These are phyloP conservation scores for Chromobotia macracanthus DNA, from an alignment of 2,797 vertebrate species.

Conservation along the genomic window DNA sequence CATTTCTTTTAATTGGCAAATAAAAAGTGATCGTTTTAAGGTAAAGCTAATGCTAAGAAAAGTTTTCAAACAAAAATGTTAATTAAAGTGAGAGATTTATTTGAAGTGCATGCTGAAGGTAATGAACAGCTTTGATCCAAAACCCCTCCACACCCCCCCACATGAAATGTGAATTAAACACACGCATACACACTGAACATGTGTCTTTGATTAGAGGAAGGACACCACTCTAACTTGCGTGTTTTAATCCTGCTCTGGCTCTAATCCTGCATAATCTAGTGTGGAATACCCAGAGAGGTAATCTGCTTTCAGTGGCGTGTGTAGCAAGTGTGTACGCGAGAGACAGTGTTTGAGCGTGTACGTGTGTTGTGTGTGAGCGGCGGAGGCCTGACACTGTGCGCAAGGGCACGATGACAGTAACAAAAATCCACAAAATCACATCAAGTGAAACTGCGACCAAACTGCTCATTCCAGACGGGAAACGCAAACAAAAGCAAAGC, in stretches of 20 bases:
- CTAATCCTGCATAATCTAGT: conserved; percentile 62
- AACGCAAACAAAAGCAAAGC: neutral
- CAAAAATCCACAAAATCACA: conserved; percentile 40
- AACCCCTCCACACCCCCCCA: neutral
- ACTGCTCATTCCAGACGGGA: conserved; percentile 22
- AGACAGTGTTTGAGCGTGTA: conserved; percentile 31
- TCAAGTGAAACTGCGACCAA: conserved; percentile 43
- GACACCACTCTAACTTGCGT: conserved; percentile 54
- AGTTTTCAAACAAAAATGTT: neutral
- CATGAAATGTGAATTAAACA: conserved; percentile 22
- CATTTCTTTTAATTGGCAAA: neutral
- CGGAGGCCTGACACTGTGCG: conserved; percentile 6
- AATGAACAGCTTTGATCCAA: neutral
- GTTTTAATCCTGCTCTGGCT: conserved; percentile 60
- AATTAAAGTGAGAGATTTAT: neutral
- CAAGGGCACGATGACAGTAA: conserved; percentile 46
- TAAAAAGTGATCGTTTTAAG: neutral
- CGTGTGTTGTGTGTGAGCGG: conserved; percentile 11
- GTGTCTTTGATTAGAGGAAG: conserved; percentile 61
- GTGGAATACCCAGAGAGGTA: conserved; percentile 59
- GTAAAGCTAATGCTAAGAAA: too few relatives aligned
- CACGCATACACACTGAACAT: conserved; percentile 40
- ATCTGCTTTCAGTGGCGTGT: conserved; percentile 56
- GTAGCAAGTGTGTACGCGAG: conserved; percentile 36
- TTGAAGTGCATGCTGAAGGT: neutral